Base-by-base conservation (phyloP, 2,888 invertebrate species). In the Vandiemenella viatica region DNA sequence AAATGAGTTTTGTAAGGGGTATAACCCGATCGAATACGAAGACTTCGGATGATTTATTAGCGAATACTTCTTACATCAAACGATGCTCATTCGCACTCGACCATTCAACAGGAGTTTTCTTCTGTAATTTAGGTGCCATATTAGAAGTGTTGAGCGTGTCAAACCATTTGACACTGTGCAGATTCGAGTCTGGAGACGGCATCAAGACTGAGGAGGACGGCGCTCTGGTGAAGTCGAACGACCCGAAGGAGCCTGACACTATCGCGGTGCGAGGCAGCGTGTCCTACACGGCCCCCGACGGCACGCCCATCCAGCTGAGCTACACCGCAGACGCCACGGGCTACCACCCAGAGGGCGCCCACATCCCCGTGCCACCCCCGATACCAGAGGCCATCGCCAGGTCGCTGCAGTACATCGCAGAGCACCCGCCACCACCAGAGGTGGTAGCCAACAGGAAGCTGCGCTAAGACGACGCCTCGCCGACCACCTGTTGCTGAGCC, bases 121-220 rank as follows among this genome's bases (percentile, higher is more conserved):
- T n/a, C n/a, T n/a, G n/a, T n/a, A n/a, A n/a, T n/a, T n/a, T n/a
- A n/a, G n/a, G n/a, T n/a, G n/a, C n/a, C n/a, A n/a, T n/a, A n/a
- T n/a, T n/a, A n/a, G n/a, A n/a, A n/a, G n/a, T n/a, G n/a, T n/a
- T n/a, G n/a, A n/a, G n/a, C n/a, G n/a, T n/a, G n/a, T n/a, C n/a
- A n/a, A n/a, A n/a, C n/a, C n/a, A n/a, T n/a, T n/a, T n/a, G n/a
- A n/a, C n/a, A n/a, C n/a, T 15, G 5, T 18, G 18, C 55, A 78
- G 79, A 53, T 71, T 66, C 57, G 74, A 79, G 62, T 76, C 75
- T 41, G 73, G 74, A 63, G 79, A 79, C 59, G 79, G 79, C 10
- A 79, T 79, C 57, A 64, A 72, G 7, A 75, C 73, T 20, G 71
- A 75, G 53, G 76, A 73, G 53, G 70, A 73, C 53, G 79, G 78